Base-by-base conservation (phyloP, 2,113 vertebrate species). In the Prionailurus viverrinus region DNA sequence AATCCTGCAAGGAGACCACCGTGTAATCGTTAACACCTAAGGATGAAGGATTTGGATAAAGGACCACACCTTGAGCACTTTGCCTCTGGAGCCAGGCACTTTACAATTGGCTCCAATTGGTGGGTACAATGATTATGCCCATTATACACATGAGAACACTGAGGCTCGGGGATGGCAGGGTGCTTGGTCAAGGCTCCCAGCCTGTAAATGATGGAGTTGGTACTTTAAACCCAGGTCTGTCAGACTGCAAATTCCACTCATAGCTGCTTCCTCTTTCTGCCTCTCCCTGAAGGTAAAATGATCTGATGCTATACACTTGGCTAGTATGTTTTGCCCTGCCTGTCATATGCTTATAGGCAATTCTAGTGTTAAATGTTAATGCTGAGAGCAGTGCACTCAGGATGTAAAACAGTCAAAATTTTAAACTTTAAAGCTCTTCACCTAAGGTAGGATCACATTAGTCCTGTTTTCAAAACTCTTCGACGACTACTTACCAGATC, bases 171-270 rank as follows among this genome's bases (percentile, higher is more conserved):
- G 55, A 45, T 58, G 19, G 1, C 19, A n/a, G 80, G 53, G 33
- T 36, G 25, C 36, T 78, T 71, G 12, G 81, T 69, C 66, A 85
- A 94, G 81, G 51, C 91, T 33, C 31, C 8, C 3, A 39, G 73
- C 4, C 83, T 95, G 95, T 78, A 63, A 73, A 53, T 23, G 31
- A 68, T 15, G 15, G 27, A 80, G 33, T 13, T 84, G 84, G 23
- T 45, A 16, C 82, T 94, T 78, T 85, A 94, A 97, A 89, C 36
- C 9, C 33, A 74, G 23, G 61, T 45, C 45, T 91, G 18, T 83
- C 13, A 14, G 63, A 51, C 16, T 55, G 25, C n/a, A 55, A 16
- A 61, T 21, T 51, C 79, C 53, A 31, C 36, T 48, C 36, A 21
- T 0, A 41, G 36, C 45, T 12, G n/a, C 31, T 92, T 85, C 78